Conservation (phyloP, 1,140 invertebrate genomes). For the Chironomus tepperi region DNA sequence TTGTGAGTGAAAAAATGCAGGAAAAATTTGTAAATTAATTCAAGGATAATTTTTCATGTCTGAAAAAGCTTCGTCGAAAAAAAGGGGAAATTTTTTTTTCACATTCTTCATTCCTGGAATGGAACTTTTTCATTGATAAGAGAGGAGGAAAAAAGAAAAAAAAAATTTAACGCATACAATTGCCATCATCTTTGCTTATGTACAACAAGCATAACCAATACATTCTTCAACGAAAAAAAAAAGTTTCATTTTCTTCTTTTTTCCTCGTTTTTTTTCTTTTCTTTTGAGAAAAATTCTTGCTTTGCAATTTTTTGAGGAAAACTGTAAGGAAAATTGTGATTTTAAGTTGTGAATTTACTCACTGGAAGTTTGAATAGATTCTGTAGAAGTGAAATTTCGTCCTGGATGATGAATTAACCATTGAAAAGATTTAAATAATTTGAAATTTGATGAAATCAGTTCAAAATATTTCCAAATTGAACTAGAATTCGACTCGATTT, state of each 20-base stretch:
- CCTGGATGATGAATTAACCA: too few species aligned
- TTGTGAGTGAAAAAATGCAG: neutral
- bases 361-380: too few species aligned
- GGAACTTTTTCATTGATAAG: constrained; percentile 4
- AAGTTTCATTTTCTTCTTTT: neutral
- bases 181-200: neutral
- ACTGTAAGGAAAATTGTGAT: too few species aligned
- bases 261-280: too few species aligned
- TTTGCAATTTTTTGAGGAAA: too few species aligned
- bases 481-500: too few species aligned
- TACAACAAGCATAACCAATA: neutral
- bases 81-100: neutral
- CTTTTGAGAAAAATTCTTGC: too few species aligned
- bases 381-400: too few species aligned
- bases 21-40: neutral
- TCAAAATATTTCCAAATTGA: too few species aligned
- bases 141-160: neutral
- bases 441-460: too few species aligned
- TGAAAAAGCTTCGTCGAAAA: neutral
- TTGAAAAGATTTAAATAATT: too few species aligned
- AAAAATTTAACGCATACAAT: neutral
- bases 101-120: neutral
- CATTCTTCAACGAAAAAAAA: neutral
- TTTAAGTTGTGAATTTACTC: too few species aligned
- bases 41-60: neutral